A percentile compares a stretch with the other conserved stretches of the same genome.
Conservation (phyloP, 1,140 invertebrate species). For the Plutomurus gul region DNA sequence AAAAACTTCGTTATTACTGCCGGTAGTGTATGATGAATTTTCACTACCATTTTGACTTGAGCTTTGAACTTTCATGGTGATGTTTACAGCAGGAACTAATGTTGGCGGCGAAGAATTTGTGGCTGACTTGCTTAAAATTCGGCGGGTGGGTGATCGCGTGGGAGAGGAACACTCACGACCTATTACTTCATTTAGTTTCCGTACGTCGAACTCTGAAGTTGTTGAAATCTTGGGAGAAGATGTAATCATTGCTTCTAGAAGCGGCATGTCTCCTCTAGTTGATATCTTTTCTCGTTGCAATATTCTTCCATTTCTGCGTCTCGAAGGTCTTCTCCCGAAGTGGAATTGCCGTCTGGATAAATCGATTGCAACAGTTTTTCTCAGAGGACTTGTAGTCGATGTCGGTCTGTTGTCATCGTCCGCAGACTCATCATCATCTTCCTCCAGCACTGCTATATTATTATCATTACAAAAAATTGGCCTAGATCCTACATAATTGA, state of each 20-base stretch:
- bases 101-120: neutral
- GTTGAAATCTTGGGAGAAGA: neutral
- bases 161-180: neutral
- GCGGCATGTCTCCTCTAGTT: neutral
- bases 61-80: slow-evolving; percentile 4
- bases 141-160: neutral
- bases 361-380: neutral
- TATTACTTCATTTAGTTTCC: slow-evolving; percentile 11
- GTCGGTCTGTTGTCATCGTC: slow-evolving; percentile 10
- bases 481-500: neutral
- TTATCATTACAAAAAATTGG: neutral
- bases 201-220: neutral
- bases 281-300: neutral
- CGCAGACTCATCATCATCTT: neutral
- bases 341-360: neutral
- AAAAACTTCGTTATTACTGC: neutral
- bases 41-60: neutral
- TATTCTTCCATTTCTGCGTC: neutral
- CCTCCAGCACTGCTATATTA: neutral
- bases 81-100: slow-evolving; percentile 1
- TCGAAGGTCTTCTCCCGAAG: neutral
- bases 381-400: neutral
- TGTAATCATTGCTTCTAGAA: neutral
- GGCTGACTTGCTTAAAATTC: neutral
- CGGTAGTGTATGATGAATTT: neutral